Percentiles rank a stretch among this genome's conserved stretches.
Conservation (phyloP, 2,797 vertebrate species). For the Gymnoscopelus braueri region DNA sequence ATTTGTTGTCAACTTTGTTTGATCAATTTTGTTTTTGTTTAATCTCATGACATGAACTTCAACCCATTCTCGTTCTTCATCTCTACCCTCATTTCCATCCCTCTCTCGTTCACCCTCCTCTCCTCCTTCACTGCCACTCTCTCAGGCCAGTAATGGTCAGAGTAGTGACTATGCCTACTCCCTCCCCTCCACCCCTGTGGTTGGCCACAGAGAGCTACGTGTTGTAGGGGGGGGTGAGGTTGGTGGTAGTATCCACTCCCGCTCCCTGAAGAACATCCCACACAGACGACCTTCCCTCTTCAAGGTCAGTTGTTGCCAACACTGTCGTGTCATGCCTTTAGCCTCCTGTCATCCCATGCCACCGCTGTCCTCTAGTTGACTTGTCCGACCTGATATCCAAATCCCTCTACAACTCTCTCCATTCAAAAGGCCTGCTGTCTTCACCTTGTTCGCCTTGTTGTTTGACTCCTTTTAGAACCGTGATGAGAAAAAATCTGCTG, state of each 20-base stretch:
- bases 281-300: slow-evolving; percentile 93
- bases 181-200: slow-evolving; percentile 94
- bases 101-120: slow-evolving; percentile 24
- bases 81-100: slow-evolving; percentile 16
- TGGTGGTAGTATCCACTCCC: slow-evolving; percentile 78
- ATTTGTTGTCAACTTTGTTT: neutral
- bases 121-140: slow-evolving; percentile 26
- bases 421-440: neutral
- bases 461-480: slow-evolving; percentile 83
- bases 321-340: slow-evolving; percentile 28
- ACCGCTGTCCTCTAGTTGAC: slow-evolving; percentile 33
- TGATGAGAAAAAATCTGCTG: slow-evolving; percentile 90
- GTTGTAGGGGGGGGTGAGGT: slow-evolving; percentile 81
- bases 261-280: slow-evolving; percentile 85
- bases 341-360: slow-evolving; percentile 33
- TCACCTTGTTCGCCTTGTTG: neutral
- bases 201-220: slow-evolving; percentile 90
- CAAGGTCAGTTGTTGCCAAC: slow-evolving; percentile 81
- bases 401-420: neutral
- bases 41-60: neutral
- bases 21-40: neutral
- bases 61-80: slow-evolving; percentile 12
- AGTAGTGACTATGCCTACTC: slow-evolving; percentile 90
- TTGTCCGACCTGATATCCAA: neutral
- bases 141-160: slow-evolving; percentile 91